Conservation (phyloP, 2,888 invertebrate genomes). For the Callimorpha dominula region DNA sequence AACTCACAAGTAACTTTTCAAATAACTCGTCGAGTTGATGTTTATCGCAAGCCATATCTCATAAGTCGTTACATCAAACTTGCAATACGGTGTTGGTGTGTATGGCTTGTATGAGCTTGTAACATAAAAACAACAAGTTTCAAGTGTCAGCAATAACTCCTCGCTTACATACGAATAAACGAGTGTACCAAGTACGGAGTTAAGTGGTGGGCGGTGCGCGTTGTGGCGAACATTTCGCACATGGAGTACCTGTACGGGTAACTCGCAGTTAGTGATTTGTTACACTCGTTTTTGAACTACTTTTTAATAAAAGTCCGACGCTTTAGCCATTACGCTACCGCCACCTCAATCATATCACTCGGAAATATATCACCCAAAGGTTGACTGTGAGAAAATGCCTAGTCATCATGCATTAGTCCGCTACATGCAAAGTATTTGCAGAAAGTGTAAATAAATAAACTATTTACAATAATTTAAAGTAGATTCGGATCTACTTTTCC, state of each 20-base stretch:
- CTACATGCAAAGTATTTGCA: too few species aligned
- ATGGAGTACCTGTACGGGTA: not conserved
- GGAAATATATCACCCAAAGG: not conserved
- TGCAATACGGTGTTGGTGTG: not conserved
- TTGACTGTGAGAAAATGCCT: too few species aligned
- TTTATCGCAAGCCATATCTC: slow-evolving; percentile 10
- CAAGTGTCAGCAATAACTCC: slow-evolving; percentile 21
- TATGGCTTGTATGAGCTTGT: slow-evolving; percentile 8
- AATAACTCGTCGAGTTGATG: slow-evolving; percentile 20
- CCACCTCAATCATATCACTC: not conserved
- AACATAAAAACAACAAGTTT: slow-evolving; percentile 21
- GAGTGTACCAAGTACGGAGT: slow-evolving; percentile 10
- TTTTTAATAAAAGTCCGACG: too few species aligned
- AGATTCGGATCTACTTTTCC: not conserved
- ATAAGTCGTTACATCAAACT: slow-evolving; percentile 9
- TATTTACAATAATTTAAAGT: not conserved
- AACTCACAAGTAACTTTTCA: slow-evolving; percentile 17
- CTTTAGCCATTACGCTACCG: too few species aligned
- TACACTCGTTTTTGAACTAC: not conserved
- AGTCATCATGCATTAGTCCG: too few species aligned
- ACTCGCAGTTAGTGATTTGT: not conserved
- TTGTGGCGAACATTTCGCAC: not conserved
- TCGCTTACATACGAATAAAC: slow-evolving; percentile 4
- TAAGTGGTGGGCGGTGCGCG: slow-evolving; percentile 1
- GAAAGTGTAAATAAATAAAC: too few species aligned